Conservation (phyloP, 2,797 vertebrate genomes). For the Artibeus lituratus region DNA sequence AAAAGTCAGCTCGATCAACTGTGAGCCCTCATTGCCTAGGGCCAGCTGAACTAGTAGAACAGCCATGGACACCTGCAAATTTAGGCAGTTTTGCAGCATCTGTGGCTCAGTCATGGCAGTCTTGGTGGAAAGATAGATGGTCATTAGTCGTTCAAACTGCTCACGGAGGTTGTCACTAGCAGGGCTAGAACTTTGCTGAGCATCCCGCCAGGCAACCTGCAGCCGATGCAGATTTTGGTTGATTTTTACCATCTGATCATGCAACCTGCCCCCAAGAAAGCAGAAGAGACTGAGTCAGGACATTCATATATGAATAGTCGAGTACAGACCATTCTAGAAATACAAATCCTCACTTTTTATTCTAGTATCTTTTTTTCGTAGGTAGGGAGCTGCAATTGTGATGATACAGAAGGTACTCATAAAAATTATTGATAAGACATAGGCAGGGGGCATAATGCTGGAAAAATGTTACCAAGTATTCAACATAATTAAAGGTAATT, state of each 20-base stretch:
- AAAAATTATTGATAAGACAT: background rate
- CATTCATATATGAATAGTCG: rapidly evolving
- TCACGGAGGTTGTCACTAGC: slow-evolving; percentile 93
- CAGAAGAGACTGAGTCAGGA: slow-evolving; percentile 20
- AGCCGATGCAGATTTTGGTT: slow-evolving; percentile 98
- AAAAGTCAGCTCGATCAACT: slow-evolving; percentile 89
- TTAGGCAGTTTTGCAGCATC: slow-evolving; percentile 97
- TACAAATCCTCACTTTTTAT: background rate
- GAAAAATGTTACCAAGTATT: background rate
- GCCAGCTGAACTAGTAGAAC: slow-evolving; percentile 94
- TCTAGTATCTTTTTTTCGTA: background rate
- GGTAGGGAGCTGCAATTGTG: background rate
- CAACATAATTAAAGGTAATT: background rate
- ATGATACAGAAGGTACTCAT: background rate
- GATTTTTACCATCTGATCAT: slow-evolving; percentile 99
- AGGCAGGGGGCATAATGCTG: background rate
- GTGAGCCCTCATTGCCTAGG: slow-evolving; percentile 89
- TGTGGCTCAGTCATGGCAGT: slow-evolving; percentile 93
- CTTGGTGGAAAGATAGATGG: slow-evolving; percentile 96
- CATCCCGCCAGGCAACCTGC: slow-evolving; percentile 95
- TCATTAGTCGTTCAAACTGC: slow-evolving; percentile 98
- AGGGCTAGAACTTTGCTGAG: slow-evolving; percentile 91
- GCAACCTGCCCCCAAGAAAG: slow-evolving; percentile 85
- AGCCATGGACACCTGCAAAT: slow-evolving; percentile 94
- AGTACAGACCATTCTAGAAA: background rate